These are phyloP conservation scores for Therioaphis trifolii DNA, from an alignment of 2,888 invertebrate genomes.

Conservation along the genomic window DNA sequence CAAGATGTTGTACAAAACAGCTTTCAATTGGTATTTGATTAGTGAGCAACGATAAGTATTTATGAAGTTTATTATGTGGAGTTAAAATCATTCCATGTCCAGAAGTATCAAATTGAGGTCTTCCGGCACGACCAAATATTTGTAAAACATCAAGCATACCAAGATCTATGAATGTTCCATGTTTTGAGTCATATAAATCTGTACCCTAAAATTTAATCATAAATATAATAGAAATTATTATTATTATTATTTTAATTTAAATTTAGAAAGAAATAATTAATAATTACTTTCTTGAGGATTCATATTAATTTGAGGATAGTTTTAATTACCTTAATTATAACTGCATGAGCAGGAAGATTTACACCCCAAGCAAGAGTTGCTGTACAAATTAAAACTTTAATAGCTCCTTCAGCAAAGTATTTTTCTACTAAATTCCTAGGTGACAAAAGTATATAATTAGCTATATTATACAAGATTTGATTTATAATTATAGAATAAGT, in stretches of 20 bases:
- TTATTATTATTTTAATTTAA: no score
- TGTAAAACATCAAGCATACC: constrained; percentile 97
- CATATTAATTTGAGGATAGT: not conserved
- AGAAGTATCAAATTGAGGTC: constrained; percentile 95
- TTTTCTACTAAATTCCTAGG: constrained; percentile 84
- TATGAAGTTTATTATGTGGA: constrained; percentile 87
- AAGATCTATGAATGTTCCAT: constrained; percentile 92
- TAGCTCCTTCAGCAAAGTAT: constrained; percentile 87
- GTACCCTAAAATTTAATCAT: constrained; percentile 78
- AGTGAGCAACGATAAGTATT: constrained; percentile 92
- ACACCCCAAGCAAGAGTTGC: constrained; percentile 99
- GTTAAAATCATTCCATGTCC: constrained; percentile 98
- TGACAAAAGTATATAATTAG: constrained; percentile 10
- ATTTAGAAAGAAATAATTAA: no score
- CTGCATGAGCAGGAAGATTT: constrained; percentile 97
- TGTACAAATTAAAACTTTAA: constrained; percentile 93
- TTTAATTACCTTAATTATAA: constrained; percentile 84
- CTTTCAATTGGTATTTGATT: constrained; percentile 99
- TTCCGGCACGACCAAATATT: constrained; percentile 98
- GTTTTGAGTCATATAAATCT: constrained; percentile 96
- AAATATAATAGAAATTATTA: no score
- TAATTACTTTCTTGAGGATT: no score
- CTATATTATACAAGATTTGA: not conserved
- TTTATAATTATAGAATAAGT: no score
- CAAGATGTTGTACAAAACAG: constrained; percentile 89